Conservation (phyloP, 2,888 invertebrate species). For the Euspilapteryx auroguttella region DNA sequence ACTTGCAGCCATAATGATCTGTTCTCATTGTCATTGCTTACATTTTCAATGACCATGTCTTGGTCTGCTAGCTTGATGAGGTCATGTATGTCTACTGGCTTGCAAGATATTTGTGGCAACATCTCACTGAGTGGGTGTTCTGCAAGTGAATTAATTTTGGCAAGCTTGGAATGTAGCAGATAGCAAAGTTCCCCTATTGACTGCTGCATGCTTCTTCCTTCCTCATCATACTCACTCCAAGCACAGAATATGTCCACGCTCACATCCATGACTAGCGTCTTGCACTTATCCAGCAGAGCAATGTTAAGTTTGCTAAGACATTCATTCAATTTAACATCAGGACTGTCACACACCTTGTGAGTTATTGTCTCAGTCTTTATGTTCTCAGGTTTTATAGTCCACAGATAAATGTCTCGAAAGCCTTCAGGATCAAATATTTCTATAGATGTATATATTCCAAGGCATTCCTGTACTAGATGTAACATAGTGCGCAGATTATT, state of each 20-base stretch:
- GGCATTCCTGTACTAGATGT: slow-evolving; percentile 17
- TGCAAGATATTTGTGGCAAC: slow-evolving; percentile 31
- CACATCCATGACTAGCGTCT: slow-evolving; percentile 33
- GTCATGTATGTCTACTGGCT: slow-evolving; percentile 27
- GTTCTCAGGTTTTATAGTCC: slow-evolving; percentile 20
- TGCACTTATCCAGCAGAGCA: slow-evolving; percentile 25
- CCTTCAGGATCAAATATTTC: slow-evolving; percentile 16
- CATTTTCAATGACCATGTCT: slow-evolving; percentile 22
- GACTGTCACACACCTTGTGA: slow-evolving; percentile 17
- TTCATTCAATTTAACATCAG: slow-evolving; percentile 18
- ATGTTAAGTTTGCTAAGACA: slow-evolving; percentile 22
- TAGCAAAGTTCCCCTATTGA: slow-evolving; percentile 33
- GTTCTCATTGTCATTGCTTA: slow-evolving; percentile 18
- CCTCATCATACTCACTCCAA: slow-evolving; percentile 43
- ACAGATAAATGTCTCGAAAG: slow-evolving; percentile 19
- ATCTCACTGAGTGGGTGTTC: slow-evolving; percentile 32
- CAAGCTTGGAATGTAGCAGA: slow-evolving; percentile 19
- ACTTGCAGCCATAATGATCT: slow-evolving; percentile 28
- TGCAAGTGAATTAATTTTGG: slow-evolving; percentile 13
- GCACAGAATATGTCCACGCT: slow-evolving; percentile 45
- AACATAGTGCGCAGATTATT: slow-evolving; percentile 21
- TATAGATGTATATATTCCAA: slow-evolving; percentile 15
- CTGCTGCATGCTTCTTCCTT: slow-evolving; percentile 33
- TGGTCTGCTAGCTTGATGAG: slow-evolving; percentile 22
- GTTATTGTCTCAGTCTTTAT: slow-evolving; percentile 12